Percentiles rank a stretch among this genome's conserved stretches.
Conservation (phyloP, 2,113 vertebrate species). For the Tychaedon coryphoeus region DNA sequence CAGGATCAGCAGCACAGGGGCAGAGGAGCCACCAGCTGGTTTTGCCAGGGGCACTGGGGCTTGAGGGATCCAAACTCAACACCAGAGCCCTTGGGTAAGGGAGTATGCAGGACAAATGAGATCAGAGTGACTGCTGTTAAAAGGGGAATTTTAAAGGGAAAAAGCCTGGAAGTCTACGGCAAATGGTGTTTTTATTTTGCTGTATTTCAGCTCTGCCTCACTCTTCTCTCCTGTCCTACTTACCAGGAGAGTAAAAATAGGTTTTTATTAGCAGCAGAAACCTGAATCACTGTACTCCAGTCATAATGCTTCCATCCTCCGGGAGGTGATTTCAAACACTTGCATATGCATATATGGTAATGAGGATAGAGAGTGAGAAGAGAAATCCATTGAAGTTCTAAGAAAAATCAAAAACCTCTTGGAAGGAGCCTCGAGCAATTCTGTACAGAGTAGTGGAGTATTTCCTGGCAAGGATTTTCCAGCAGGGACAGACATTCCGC, state of each 20-base stretch:
- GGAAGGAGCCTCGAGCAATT: conserved; percentile 50
- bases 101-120: background rate
- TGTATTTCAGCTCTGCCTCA: conserved; percentile 24
- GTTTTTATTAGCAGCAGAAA: conserved; percentile 60
- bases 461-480: conserved; percentile 37
- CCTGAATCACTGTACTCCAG: conserved; percentile 62
- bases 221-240: conserved; percentile 53
- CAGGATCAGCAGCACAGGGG: background rate
- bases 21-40: background rate
- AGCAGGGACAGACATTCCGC: background rate
- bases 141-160: background rate
- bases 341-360: conserved; percentile 63
- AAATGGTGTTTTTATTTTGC: background rate
- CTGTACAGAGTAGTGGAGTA: background rate
- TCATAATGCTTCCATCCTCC: conserved; percentile 50
- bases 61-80: background rate
- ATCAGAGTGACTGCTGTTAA: background rate
- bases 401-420: conserved; percentile 60
- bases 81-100: background rate
- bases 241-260: conserved; percentile 64
- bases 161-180: background rate
- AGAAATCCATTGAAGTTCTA: conserved; percentile 67
- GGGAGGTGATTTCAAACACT: conserved; percentile 61
- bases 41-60: background rate
- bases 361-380: conserved; percentile 32